Evolutionary conservation across 2,797 vertebrate genomes (phyloP).

Genomic region (Sebastes miniatus): DNA sequence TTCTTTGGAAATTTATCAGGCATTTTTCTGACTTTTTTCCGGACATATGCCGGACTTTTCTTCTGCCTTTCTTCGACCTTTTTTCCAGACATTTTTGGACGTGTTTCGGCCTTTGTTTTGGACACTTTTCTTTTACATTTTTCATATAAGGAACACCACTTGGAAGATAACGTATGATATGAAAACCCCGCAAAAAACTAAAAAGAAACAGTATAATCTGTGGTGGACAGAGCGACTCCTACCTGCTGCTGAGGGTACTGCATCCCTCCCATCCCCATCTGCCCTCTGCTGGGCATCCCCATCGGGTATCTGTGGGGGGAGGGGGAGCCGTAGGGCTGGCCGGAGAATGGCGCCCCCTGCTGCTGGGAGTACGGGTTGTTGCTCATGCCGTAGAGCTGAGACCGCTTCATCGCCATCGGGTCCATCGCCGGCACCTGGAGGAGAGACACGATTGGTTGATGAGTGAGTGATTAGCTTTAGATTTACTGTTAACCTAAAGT

Average conservation of each 20-base stretch:
- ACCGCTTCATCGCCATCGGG: slow-evolving; percentile 92
- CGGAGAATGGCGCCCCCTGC: slow-evolving; percentile 86
- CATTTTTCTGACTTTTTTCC: too few species aligned
- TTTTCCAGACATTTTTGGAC: too few species aligned
- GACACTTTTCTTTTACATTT: too few species aligned
- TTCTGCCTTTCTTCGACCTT: too few species aligned
- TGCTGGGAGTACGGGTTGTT: slow-evolving; percentile 89
- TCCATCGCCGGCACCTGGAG: slow-evolving; percentile 89
- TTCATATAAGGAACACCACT: too few species aligned
- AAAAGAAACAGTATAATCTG: not conserved
- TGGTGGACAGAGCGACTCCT: not conserved
- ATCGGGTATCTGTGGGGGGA: slow-evolving; percentile 90
- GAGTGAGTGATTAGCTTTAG: not conserved
- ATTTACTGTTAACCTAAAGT: too few species aligned
- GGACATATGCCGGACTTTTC: too few species aligned
- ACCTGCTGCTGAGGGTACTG: slow-evolving; percentile 96
- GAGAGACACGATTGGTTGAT: slow-evolving; percentile 2
- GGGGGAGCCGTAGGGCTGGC: slow-evolving; percentile 87
- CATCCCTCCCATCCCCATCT: slow-evolving; percentile 88
- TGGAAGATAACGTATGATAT: too few species aligned
- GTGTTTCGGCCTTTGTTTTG: too few species aligned
- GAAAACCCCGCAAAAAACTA: too few species aligned
- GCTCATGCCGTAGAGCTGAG: slow-evolving; percentile 89
- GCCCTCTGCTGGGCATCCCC: slow-evolving; percentile 87
- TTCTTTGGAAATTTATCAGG: too few species aligned